Base-by-base conservation (phyloP, 2,797 vertebrate genomes). In the Nyctibius grandis region DNA sequence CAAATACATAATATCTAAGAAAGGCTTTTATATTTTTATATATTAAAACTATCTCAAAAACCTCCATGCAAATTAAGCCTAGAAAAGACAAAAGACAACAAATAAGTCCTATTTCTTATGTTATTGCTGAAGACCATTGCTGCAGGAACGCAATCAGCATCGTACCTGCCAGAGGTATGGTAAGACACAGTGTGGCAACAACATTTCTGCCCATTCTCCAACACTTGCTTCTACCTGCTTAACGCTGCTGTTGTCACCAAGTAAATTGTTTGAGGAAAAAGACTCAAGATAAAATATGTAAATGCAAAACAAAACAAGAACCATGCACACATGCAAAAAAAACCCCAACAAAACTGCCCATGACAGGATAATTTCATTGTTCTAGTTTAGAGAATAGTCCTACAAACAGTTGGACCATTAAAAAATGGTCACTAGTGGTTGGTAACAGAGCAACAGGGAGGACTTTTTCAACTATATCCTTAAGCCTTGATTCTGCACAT, bases 331-430 rank as follows among this genome's bases (percentile, higher is more conserved):
- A 18, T n/a, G 10, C 6, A 31, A 48, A 56, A 50, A 61, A 25
- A 2, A 0, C 0, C 3, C 7, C 28, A 36, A 21, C 17, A n/a
- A 40, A 36, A 11, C 1, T 9, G 19, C 14, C 14, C 9, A 4
- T 1, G 4, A 40, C 7, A 67, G n/a, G 60, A 38, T 29, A 42
- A 56, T n/a, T 7, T 51, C 34, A 59, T 6, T 80, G n/a, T 2
- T 79, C 16, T 28, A 14, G 9, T 75, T 91, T 16, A 60, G 20
- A 53, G 6, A 81, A 15, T 2, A 36, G 22, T 26, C 28, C 48
- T 79, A n/a, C 36, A 68, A 33, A 44, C 6, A 54, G 12, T 2
- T 36, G 11, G 34, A 40, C 8, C 11, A 15, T 50, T 29, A 26
- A 54, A n/a, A 42, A 48, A n/a, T 15, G 9, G 25, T 26, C 22